Percentiles rank a stretch among this genome's conserved stretches.
Conservation (phyloP, 2,888 invertebrate species). For the Malachius bipustulatus region DNA sequence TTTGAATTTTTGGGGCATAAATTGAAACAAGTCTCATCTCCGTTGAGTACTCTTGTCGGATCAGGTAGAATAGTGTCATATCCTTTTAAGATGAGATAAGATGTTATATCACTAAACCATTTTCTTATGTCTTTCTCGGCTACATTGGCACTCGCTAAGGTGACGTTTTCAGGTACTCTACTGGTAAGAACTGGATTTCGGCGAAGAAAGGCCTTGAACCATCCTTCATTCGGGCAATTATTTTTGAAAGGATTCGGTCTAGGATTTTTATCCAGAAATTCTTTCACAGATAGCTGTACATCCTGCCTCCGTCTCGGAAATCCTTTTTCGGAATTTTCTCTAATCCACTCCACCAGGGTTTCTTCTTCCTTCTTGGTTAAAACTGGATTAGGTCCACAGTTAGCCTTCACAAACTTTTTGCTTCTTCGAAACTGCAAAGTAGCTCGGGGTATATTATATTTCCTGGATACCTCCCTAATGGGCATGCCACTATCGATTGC, state of each 20-base stretch:
- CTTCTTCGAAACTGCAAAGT: conserved; percentile 16
- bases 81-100: conserved; percentile 5
- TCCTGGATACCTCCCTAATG: conserved; percentile 14
- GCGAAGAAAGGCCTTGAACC: conserved; percentile 18
- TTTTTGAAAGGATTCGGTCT: conserved; percentile 14
- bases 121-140: too few species aligned
- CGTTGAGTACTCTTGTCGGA: conserved; percentile 4
- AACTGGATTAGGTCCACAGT: conserved; percentile 15
- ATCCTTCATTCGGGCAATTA: conserved; percentile 12
- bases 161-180: too few species aligned
- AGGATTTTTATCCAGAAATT: conserved; percentile 12
- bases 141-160: too few species aligned
- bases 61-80: not conserved
- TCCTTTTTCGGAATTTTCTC: conserved; percentile 12
- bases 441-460: too few species aligned
- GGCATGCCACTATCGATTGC: conserved; percentile 15
- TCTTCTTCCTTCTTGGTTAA: conserved; percentile 15
- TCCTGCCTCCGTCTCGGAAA: conserved; percentile 17
- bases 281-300: conserved; percentile 14
- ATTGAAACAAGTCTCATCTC: conserved; percentile 21
- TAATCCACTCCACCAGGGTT: conserved; percentile 15
- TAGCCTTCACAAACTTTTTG: conserved; percentile 15
- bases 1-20: conserved; percentile 18
- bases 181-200: conserved; percentile 21
- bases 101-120: conserved; percentile 5